Evolutionary conservation across 1,140 invertebrate genomes (phyloP).

Genomic region (Lycorma delicatula): DNA sequence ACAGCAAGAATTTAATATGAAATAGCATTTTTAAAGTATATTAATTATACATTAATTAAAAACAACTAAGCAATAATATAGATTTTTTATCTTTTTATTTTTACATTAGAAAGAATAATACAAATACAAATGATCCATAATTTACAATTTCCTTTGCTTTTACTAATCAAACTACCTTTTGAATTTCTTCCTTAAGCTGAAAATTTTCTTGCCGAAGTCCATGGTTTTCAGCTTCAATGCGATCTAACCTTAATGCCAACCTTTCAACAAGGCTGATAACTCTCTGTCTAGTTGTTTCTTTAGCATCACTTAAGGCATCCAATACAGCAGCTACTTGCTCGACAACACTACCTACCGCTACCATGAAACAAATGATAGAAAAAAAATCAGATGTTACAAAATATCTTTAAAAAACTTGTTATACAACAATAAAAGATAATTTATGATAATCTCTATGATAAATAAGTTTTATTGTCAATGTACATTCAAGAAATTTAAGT

Average conservation of each 20-base stretch:
- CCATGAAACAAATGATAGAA: not conserved
- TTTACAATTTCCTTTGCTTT: not conserved
- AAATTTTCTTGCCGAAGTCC: conserved; percentile 22
- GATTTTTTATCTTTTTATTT: not conserved
- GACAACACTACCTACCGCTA: conserved; percentile 26
- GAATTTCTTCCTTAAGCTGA: conserved; percentile 18
- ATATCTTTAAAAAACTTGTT: too few relatives aligned
- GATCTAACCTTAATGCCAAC: conserved; percentile 26
- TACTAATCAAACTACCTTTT: conserved; percentile 11
- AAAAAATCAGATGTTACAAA: not conserved
- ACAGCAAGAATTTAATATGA: not conserved
- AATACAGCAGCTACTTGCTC: conserved; percentile 33
- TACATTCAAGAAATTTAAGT: too few relatives aligned
- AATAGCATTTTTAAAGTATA: not conserved
- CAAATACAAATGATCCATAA: not conserved
- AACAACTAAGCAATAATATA: not conserved
- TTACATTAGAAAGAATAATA: not conserved
- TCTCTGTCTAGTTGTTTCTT: conserved; percentile 31
- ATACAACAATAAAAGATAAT: too few relatives aligned
- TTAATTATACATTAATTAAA: not conserved
- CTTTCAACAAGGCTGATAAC: conserved; percentile 31
- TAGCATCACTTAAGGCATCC: conserved; percentile 32
- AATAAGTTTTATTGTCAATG: too few relatives aligned
- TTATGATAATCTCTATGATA: too few relatives aligned
- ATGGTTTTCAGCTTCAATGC: conserved; percentile 23